Base-by-base conservation (phyloP, 2,888 invertebrate species). In the Ichneumon xanthorius region DNA sequence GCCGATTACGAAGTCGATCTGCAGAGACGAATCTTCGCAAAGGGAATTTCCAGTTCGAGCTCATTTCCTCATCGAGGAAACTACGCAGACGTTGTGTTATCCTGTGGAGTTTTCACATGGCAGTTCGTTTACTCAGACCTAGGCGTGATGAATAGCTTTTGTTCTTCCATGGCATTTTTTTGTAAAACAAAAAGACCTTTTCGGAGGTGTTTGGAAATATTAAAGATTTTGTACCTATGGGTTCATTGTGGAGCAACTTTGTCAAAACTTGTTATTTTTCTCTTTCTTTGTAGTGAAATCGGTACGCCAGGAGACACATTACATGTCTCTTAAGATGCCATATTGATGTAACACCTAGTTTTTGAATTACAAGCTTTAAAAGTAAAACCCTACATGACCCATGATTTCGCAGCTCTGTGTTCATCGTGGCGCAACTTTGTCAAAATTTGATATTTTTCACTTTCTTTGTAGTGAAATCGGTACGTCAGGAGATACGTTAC, bases 31-130 rank as follows among this genome's bases (percentile, higher is more conserved):
- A 40, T 67, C 53, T 26, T 45, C 75, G 73, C 45, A 58, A 45
- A 67, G 75, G 4, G 75, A 81, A 75, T 75, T 81, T 75, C 73
- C 26, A 67, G 33, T 16, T 50, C 11, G 30, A 30, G 61, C 26
- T 63, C 30, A 63, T 63, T 63, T 33, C 61, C 61, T 33, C 16
- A 61, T 61, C 61, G 61, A 26, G 33, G 61, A 63, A 33, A n/a
- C n/a, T 26, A 16, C 30, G 16, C 61, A 26, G 61, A 16, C 61
- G 53, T 45, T 40, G 9, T 40, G 22, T 55, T 55, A 55, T 55
- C 22, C 9, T 22, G 3, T 22, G 22, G 22, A 55, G 16, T 30
- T 61, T 61, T 26, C 26, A 7, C 30, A 61, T 9, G 26, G 26
- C 26, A 30, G 26, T 30, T 33, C 30, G 11, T 14, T 22, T 4